phyloP scores from a whole-genome alignment of 2,797 vertebrate genomes.

The Artibeus lituratus region DNA sequence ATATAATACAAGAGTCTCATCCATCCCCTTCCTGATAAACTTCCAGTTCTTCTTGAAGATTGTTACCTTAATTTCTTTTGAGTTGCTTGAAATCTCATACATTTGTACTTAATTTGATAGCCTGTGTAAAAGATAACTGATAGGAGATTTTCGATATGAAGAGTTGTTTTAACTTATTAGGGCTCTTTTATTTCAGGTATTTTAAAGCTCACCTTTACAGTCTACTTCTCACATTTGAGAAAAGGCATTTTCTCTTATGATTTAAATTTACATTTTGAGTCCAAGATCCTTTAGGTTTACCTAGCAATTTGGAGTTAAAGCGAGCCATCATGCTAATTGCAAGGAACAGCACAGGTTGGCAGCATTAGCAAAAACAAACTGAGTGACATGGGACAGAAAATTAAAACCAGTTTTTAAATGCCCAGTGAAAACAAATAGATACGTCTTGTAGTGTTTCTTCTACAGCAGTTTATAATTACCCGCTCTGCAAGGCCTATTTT shows the following conservation, averaged over 20 bases:
- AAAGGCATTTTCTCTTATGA: not conserved
- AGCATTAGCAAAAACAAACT: slow-evolving; percentile 35
- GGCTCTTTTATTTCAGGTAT: not conserved
- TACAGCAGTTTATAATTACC: slow-evolving; percentile 53
- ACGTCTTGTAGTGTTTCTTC: slow-evolving; percentile 30
- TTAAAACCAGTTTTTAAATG: slow-evolving; percentile 31
- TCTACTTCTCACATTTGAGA: not conserved
- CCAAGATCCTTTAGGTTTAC: not conserved
- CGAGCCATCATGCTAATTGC: not conserved
- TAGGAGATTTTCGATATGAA: not conserved
- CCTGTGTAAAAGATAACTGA: not conserved
- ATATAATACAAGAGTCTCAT: slow-evolving; percentile 11
- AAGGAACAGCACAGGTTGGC: not conserved
- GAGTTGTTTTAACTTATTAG: not conserved
- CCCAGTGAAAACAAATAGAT: slow-evolving; percentile 25
- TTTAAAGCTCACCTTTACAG: not conserved
- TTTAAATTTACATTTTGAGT: not conserved
- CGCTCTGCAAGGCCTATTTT: slow-evolving; percentile 32
- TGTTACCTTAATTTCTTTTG: not conserved
- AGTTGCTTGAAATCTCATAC: not conserved
- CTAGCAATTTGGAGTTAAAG: not conserved
- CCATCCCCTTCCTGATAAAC: not conserved
- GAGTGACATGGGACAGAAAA: slow-evolving; percentile 33
- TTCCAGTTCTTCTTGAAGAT: not conserved
- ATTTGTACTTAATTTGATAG: not conserved